Percentiles rank a stretch among this genome's conserved stretches.
These are phyloP conservation scores for Syndactyla subalaris DNA, from an alignment of 2,797 vertebrate genomes.

Conservation along the genomic window DNA sequence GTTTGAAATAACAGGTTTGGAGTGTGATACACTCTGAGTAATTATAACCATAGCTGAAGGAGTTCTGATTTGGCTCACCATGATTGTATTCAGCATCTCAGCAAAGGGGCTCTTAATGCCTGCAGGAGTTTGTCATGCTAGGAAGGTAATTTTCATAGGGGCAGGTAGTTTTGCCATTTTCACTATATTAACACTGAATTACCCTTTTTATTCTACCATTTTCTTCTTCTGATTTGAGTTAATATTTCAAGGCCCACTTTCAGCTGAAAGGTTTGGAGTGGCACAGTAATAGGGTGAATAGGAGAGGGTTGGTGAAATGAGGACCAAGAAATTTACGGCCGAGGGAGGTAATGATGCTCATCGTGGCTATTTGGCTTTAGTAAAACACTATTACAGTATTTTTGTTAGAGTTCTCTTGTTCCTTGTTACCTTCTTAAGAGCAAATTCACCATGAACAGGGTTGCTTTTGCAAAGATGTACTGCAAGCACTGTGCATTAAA, in stretches of 20 bases:
- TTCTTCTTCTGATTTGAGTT: background rate
- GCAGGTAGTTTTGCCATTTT: background rate
- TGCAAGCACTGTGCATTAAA: background rate
- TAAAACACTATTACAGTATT: background rate
- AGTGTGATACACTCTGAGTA: background rate
- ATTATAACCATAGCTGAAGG: background rate
- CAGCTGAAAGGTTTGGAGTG: background rate
- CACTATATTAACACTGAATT: background rate
- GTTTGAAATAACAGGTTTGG: background rate
- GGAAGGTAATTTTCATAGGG: background rate
- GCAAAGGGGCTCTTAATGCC: background rate
- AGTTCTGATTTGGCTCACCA: background rate
- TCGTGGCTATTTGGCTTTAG: background rate
- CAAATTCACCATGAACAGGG: background rate
- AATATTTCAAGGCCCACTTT: background rate
- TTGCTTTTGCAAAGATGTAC: background rate
- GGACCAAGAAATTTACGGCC: background rate
- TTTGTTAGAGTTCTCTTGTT: background rate
- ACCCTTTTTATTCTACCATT: background rate
- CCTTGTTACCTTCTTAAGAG: background rate
- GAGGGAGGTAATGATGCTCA: background rate
- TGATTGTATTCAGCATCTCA: background rate
- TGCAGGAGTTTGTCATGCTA: background rate
- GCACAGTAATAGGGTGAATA: background rate
- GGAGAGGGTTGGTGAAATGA: background rate